A percentile compares a stretch with the other conserved stretches of the same genome.
Conservation (phyloP, 2,797 vertebrate genomes). For the Netta rufina region DNA sequence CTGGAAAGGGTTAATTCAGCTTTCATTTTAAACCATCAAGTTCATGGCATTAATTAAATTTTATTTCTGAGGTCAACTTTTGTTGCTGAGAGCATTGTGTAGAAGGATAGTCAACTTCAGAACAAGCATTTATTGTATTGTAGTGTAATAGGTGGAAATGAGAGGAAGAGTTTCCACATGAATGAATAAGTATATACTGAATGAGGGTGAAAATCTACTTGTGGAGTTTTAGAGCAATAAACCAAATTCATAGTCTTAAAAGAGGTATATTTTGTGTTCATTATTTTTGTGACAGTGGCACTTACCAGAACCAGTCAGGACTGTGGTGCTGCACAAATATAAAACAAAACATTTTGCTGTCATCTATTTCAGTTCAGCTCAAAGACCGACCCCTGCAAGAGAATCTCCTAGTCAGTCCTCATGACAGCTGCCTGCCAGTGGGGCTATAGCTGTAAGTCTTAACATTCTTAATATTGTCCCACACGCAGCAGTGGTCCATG, state of each 20-base stretch:
- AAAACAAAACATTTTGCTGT: background rate
- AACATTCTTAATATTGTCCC: rapidly evolving
- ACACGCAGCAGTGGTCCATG: background rate
- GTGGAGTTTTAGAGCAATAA: background rate
- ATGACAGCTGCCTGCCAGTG: background rate
- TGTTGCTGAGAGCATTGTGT: background rate
- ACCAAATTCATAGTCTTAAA: background rate
- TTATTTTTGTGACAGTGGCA: background rate
- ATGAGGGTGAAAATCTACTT: background rate
- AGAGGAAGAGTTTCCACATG: background rate
- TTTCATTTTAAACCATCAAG: background rate
- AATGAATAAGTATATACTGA: background rate
- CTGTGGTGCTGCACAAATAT: background rate
- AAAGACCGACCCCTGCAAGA: background rate
- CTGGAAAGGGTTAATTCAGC: background rate
- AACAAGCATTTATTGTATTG: background rate
- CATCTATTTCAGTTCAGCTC: background rate
- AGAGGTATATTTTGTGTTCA: background rate
- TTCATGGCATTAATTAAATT: background rate
- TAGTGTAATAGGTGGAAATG: background rate
- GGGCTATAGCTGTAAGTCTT: background rate
- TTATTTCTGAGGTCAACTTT: background rate
- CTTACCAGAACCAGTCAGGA: background rate
- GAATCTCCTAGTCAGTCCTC: background rate
- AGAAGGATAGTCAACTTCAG: background rate